Base-by-base conservation (phyloP, 1,140 invertebrate genomes). In the Drosophila murphyi region DNA sequence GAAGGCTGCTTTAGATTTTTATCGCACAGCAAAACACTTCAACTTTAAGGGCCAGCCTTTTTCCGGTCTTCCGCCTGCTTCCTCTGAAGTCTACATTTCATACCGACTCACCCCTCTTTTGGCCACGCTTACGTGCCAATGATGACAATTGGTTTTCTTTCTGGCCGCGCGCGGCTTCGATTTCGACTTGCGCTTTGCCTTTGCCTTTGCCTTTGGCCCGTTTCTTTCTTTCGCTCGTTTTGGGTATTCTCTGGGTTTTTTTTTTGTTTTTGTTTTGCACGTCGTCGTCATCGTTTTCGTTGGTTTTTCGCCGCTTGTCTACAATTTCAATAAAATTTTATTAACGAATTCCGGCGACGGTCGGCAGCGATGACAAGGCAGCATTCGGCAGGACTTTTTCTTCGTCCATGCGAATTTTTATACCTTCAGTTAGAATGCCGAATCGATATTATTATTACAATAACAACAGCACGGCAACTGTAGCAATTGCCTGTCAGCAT, bases 271-370 rank as follows among this genome's bases (percentile, higher is more conserved):
- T 89, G 80, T 89, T 89, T 89, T 89, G 81, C 80, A 85, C 86
- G 85, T 89, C 85, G 80, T 82, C 76, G 80, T 82, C 83, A 73
- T 76, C 68, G 87, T 81, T 88, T 89, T 88, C 83, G 76, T 76
- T 52, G 87, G 85, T 88, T 89, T 88, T 89, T 88, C 85, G 86
- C 86, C 90, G 81, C 89, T 92, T 92, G 90, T 92, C 90, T 92
- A 92, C 90, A 90, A 92, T 92, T 92, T 92, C 90, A 92, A 92
- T 92, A 92, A 92, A 92, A 92, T 92, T 92, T 92, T 92, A 92
- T 92, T 92, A 91, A 92, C 90, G 90, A 92, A 92, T 92, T 92
- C 90, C 90, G 90, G 86, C 76, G 82, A 90, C 80, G 80, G 86
- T 86, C 86, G 86, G 76, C 85, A 72, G 56, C 76, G 77, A 88